Conservation (phyloP, 2,113 vertebrate genomes). For the Hemicordylus capensis region DNA sequence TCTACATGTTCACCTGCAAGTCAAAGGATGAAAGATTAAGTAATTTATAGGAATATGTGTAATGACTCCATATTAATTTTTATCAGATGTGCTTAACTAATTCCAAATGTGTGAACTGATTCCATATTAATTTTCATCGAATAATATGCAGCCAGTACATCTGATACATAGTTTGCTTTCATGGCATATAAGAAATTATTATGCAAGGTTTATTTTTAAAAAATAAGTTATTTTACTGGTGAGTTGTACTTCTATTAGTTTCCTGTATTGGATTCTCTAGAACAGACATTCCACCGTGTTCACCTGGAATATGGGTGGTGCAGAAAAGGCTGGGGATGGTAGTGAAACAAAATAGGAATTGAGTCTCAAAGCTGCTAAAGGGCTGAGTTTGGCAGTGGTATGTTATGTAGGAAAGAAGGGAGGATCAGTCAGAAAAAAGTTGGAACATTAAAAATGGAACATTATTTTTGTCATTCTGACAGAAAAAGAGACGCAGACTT, state of each 20-base stretch:
- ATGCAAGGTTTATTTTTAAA: neutral
- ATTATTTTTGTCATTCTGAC: neutral
- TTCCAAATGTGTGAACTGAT: no score
- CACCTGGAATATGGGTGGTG: neutral
- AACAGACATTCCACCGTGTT: neutral
- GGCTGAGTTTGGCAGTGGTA: neutral
- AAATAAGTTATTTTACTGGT: neutral
- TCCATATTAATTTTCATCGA: no score
- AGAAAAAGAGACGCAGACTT: neutral
- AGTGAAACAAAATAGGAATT: neutral
- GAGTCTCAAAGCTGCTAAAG: no score
- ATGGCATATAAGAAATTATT: neutral
- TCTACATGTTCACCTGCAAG: no score
- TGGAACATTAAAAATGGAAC: neutral
- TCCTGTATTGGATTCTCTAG: neutral
- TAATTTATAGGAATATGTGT: no score
- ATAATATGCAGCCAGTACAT: no score
- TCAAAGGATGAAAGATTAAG: no score
- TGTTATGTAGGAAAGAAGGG: neutral
- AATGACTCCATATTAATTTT: no score
- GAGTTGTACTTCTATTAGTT: neutral
- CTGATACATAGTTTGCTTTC: neutral
- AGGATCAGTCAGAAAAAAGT: neutral
- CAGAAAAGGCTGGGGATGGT: neutral
- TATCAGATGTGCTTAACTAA: no score